These are phyloP conservation scores for Podiceps cristatus DNA, from an alignment of 2,113 vertebrate genomes.

Conservation along the genomic window DNA sequence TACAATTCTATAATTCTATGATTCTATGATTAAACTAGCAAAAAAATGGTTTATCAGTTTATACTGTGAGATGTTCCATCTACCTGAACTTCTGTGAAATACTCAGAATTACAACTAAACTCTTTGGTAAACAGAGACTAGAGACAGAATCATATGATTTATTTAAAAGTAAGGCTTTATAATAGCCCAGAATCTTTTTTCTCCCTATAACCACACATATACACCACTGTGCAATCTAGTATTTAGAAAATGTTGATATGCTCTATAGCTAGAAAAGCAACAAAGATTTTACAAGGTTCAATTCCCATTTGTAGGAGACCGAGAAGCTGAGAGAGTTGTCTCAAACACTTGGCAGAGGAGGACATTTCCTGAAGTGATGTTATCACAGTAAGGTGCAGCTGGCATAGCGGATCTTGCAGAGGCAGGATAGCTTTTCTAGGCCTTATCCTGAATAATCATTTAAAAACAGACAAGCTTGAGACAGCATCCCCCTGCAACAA, in stretches of 20 bases:
- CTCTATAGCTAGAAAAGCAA: not conserved
- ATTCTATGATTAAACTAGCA: not conserved
- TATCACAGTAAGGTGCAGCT: no score
- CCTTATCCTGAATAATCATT: no score
- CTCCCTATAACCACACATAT: not conserved
- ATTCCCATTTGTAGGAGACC: not conserved
- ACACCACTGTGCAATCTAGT: no score
- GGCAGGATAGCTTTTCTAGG: no score
- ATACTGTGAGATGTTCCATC: not conserved
- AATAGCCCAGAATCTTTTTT: not conserved
- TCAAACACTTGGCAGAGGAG: no score
- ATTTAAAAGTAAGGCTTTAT: not conserved
- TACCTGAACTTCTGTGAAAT: not conserved
- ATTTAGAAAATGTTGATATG: not conserved
- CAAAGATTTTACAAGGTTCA: not conserved
- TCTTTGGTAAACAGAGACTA: not conserved
- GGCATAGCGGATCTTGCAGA: no score
- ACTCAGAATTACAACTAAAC: not conserved
- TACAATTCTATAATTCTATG: no score
- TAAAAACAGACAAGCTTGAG: no score
- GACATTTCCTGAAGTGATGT: no score
- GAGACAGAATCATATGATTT: not conserved
- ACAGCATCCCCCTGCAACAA: no score
- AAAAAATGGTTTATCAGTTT: not conserved
- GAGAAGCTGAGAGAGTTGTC: no score